These are phyloP conservation scores for Drosophila sp. DNA, from an alignment of 1,140 invertebrate species.

Conservation along the genomic window DNA sequence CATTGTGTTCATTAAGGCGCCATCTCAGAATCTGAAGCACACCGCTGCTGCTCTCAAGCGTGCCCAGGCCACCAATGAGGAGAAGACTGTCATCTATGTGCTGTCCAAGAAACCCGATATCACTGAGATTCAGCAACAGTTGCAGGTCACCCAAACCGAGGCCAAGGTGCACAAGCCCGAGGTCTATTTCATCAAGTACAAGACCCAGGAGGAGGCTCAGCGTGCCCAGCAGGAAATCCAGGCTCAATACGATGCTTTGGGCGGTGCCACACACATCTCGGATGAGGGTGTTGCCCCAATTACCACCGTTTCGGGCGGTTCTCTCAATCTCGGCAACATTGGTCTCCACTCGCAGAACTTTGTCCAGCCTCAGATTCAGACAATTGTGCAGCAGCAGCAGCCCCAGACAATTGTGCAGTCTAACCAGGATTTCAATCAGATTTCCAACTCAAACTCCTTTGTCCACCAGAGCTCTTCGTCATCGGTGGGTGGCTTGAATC, in stretches of 20 bases:
- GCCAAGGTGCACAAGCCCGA: constrained; percentile 86
- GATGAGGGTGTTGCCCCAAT: constrained; percentile 79
- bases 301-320: constrained; percentile 65
- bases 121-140: constrained; percentile 72
- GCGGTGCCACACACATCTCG: constrained; percentile 76
- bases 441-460: constrained; percentile 26
- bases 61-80: constrained; percentile 87
- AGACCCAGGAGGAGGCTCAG: constrained; percentile 86
- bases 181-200: constrained; percentile 90
- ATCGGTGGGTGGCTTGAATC: constrained; percentile 24
- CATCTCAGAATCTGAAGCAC: constrained; percentile 87
- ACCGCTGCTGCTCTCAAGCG: constrained; percentile 85
- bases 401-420: constrained; percentile 26
- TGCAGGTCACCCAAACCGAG: constrained; percentile 67
- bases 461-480: constrained; percentile 42
- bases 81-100: constrained; percentile 94
- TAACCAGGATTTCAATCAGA: constrained; percentile 18
- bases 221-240: constrained; percentile 81
- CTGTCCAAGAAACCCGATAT: constrained; percentile 87
- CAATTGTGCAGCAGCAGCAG: constrained; percentile 28
- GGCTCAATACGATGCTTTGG: constrained; percentile 78
- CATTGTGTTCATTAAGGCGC: constrained; percentile 94
- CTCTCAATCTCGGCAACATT: constrained; percentile 61
- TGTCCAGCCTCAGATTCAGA: constrained; percentile 41
- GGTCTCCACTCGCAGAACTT: constrained; percentile 34